Conservation (phyloP, 2,888 invertebrate genomes). For the Himalopsyche kuldschensis region DNA sequence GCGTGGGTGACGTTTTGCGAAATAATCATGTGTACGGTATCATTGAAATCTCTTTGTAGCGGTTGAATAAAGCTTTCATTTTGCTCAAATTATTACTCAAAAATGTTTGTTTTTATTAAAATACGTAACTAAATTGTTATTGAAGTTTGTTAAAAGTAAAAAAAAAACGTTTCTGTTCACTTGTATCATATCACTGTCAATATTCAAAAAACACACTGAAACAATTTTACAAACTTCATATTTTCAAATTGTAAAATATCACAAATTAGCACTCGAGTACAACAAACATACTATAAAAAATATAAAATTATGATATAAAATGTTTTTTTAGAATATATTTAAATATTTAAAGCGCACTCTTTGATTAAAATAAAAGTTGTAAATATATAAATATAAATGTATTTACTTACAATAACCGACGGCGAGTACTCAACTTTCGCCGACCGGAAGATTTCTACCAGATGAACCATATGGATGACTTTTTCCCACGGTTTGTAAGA, state of each 20-base stretch:
- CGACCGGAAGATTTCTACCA: slow-evolving; percentile 78
- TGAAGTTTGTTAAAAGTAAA: no score
- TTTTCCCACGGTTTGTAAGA: slow-evolving; percentile 26
- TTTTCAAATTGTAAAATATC: no score
- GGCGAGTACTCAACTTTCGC: slow-evolving; percentile 75
- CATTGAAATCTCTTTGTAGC: slow-evolving; percentile 35
- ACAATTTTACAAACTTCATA: no score
- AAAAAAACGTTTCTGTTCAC: no score
- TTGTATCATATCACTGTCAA: no score
- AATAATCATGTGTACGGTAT: slow-evolving; percentile 33
- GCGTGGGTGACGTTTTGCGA: not conserved
- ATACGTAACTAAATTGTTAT: not conserved
- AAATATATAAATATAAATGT: not conserved
- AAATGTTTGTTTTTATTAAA: not conserved
- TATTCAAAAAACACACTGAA: no score
- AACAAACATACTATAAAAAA: no score
- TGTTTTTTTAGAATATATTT: not conserved
- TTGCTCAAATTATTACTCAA: not conserved
- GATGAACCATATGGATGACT: slow-evolving; percentile 80
- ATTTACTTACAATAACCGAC: slow-evolving; percentile 73
- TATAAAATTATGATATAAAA: no score
- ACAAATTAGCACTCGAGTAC: no score
- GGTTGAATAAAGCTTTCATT: not conserved
- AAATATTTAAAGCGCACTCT: not conserved
- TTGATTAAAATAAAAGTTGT: not conserved